Base-by-base conservation (phyloP, 2,113 vertebrate genomes). In the Austrofundulus limnaeus region DNA sequence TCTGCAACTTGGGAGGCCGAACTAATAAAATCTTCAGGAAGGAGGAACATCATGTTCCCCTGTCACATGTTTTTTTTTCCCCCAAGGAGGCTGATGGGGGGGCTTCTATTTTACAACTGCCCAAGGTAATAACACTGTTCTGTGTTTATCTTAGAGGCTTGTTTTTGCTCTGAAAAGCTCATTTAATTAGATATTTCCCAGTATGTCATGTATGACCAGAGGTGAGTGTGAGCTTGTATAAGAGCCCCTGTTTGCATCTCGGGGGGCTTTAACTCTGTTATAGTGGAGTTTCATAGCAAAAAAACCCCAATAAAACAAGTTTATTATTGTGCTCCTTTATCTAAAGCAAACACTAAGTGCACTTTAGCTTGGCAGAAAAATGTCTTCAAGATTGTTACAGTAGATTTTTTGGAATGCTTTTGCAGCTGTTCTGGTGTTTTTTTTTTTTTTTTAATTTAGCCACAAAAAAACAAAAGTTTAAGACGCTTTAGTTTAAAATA, bases 151-250 rank as follows among this genome's bases (percentile, higher is more conserved):
- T 57, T 68, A n/a, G n/a, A n/a, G n/a, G n/a, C n/a, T n/a, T n/a
- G 9, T 61, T 62, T 48, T 54, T 77, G 64, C 70, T 70, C 42
- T n/a, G 4, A 52, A 45, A 53, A 78, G 53, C 75, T 64, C 37
- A 71, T 84, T 82, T 80, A 69, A 83, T 85, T 75, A 78, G 73
- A 83, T 72, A 59, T 86, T 82, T 87, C 81, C 77, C 83, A 72
- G 79, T 11, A 15, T 84, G 81, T 76, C 49, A n/a, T 45, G 60
- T 58, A 31, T 31, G 58, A 75, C 21, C 59, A 55, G 39, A 39
- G 46, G 50, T 76, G 52, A 70, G 50, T 47, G 60, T 14, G 1
- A 49, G 50, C 67, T 84, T 85, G 62, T 48, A 47, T 82, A 72
- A 88, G 55, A 87, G 51, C 39, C 53, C 65, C 42, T 81, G 77